phyloP scores from a whole-genome alignment of 2,113 vertebrate genomes.

The Ciconia boyciana region DNA sequence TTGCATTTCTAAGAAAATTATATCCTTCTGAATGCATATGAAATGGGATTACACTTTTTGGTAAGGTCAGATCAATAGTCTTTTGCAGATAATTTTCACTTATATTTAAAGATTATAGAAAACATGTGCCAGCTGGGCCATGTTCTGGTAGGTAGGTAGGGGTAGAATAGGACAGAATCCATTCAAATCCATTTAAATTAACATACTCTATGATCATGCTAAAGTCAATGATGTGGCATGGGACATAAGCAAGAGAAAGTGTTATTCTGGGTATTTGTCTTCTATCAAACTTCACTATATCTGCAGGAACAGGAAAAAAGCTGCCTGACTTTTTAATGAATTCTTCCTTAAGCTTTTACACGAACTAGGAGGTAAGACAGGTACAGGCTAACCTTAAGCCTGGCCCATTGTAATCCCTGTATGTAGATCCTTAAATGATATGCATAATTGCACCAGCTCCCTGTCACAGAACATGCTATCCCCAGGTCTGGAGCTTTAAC shows the following conservation, averaged over 20 bases:
- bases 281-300: background rate
- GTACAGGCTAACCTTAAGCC: background rate
- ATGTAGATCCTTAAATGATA: background rate
- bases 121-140: background rate
- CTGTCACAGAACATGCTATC: background rate
- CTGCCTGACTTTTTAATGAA: background rate
- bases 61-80: background rate
- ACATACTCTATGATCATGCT: background rate
- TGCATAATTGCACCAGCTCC: background rate
- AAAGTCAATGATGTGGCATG: background rate
- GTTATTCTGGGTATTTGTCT: background rate
- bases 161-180: background rate
- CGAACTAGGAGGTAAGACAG: background rate
- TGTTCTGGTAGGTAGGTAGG: background rate
- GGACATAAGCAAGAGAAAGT: background rate
- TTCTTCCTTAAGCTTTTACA: background rate
- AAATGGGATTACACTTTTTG: background rate
- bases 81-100: background rate
- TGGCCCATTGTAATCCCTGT: fast-evolving
- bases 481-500: background rate
- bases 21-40: background rate
- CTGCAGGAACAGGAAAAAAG: background rate
- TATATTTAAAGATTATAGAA: background rate
- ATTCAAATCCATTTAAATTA: background rate
- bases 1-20: background rate